Evolutionary conservation across 2,797 vertebrate species (phyloP), one percentile per base, ranked within the genome.

Genomic region (Lacerta bilineata): DNA sequence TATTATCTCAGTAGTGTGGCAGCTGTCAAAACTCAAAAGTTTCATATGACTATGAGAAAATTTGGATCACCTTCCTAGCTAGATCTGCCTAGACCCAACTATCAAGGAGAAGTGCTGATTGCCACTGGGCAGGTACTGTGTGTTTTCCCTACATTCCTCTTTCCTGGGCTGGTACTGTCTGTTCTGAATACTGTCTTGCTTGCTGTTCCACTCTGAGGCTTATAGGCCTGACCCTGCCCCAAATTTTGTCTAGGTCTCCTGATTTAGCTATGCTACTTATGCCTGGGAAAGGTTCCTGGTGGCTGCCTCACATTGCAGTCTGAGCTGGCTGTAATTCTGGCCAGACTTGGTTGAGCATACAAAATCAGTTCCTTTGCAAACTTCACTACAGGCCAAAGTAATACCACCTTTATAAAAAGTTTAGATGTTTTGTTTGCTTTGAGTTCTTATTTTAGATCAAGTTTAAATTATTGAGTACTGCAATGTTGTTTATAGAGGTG

Each of bases 381-480:
- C 79, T 80, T 64, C 20, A 25, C 25, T 80, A 13, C 18, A 80
- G 33, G 78, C 8, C 59, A 80, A 33, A 80, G 59, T 61, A 80
- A 80, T 80, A 80, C 13, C 50, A 61, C 33, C n/a, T 80, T 80
- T 80, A 41, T 64, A 25, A 36, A 80, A 80, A 27, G 36, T 20
- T 80, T 39, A 10, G 6, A 72, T 71, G 46, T 84, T 33, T 5
- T 3, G 29, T 55, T 55, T 55, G 3, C 2, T 84, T 83, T 83
- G 27, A 46, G 25, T 83, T 68, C 29, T n/a, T 84, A 75, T 61
- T 86, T 88, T 84, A 88, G 84, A 75, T 81, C 83, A 3, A 66
- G 55, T 89, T 91, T 90, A 89, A 68, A 43, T 55, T 88, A 36
- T 50, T 84, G 39, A 76, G 5, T 92, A 75, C 59, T 46, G 50